Percentiles rank a stretch among this genome's conserved stretches.
Evolutionary conservation across 2,113 vertebrate genomes (phyloP).

Genomic region (Nibea coibor): DNA sequence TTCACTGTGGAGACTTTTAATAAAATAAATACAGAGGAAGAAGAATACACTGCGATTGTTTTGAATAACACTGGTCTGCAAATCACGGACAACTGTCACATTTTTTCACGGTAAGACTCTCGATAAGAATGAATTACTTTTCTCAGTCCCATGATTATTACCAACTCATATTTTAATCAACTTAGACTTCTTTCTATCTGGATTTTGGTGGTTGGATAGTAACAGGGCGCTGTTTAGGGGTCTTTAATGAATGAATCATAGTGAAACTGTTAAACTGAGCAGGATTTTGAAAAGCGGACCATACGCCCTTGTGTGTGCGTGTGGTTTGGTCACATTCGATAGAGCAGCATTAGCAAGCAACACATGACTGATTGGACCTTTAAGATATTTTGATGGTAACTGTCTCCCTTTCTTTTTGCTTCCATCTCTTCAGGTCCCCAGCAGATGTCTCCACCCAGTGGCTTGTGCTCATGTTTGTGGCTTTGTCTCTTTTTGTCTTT

Average conservation of each 20-base stretch:
- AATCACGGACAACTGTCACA: slow-evolving; percentile 59
- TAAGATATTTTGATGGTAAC: background rate
- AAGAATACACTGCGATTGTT: background rate
- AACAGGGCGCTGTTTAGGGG: no score
- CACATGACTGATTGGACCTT: no score
- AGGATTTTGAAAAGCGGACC: no score
- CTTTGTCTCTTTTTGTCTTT: slow-evolving; percentile 22
- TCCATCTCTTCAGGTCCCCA: slow-evolving; percentile 45
- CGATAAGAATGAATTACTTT: background rate
- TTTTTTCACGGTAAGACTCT: slow-evolving; percentile 69
- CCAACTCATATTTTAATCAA: no score
- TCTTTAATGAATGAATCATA: no score
- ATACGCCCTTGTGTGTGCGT: no score
- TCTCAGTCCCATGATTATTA: background rate
- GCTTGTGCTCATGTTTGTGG: slow-evolving; percentile 27
- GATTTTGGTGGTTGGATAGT: no score
- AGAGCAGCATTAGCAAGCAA: no score
- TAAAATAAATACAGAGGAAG: fast-evolving
- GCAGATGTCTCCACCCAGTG: slow-evolving; percentile 37
- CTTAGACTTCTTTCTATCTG: no score
- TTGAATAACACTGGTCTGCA: slow-evolving; percentile 31
- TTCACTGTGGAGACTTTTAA: slow-evolving; percentile 66
- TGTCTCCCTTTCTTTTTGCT: slow-evolving; percentile 2
- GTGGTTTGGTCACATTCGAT: no score
- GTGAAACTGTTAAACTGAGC: no score